Conservation (phyloP, 2,888 invertebrate genomes). For the Plagodis pulveraria region DNA sequence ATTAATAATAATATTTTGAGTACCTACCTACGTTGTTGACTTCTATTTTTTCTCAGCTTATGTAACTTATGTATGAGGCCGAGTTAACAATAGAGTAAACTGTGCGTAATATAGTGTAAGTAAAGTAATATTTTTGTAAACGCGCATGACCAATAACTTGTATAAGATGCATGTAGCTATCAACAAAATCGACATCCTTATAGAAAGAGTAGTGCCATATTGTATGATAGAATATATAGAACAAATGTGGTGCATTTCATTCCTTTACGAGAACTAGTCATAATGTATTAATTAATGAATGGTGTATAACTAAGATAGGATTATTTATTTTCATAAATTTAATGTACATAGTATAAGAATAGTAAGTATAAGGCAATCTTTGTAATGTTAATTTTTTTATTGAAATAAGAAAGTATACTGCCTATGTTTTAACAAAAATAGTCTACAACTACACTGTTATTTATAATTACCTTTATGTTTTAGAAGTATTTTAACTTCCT, state of each 20-base stretch:
- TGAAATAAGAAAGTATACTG: too few relatives aligned
- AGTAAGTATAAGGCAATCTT: conserved; percentile 4
- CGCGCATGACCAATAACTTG: conserved; percentile 65
- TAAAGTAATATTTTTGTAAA: conserved; percentile 75
- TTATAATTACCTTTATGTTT: too few relatives aligned
- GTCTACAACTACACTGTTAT: too few relatives aligned
- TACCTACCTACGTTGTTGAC: background rate
- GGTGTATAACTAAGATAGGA: conserved; percentile 42
- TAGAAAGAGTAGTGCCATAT: conserved; percentile 65
- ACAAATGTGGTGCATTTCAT: conserved; percentile 71
- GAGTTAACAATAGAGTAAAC: conserved; percentile 12
- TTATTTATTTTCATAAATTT: conserved; percentile 53
- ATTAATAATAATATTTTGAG: too few relatives aligned
- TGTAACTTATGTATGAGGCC: background rate
- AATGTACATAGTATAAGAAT: conserved; percentile 18
- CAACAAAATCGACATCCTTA: conserved; percentile 33
- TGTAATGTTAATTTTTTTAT: too few relatives aligned
- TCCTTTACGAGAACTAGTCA: conserved; percentile 76
- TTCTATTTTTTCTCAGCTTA: background rate
- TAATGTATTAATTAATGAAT: conserved; percentile 56
- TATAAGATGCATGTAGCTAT: conserved; percentile 34
- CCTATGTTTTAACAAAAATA: too few relatives aligned
- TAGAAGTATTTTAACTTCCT: too few relatives aligned
- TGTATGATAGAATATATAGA: conserved; percentile 44
- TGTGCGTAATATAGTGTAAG: conserved; percentile 16